phyloP scores from a whole-genome alignment of 2,113 vertebrate species.

The Oryzias woworae region DNA sequence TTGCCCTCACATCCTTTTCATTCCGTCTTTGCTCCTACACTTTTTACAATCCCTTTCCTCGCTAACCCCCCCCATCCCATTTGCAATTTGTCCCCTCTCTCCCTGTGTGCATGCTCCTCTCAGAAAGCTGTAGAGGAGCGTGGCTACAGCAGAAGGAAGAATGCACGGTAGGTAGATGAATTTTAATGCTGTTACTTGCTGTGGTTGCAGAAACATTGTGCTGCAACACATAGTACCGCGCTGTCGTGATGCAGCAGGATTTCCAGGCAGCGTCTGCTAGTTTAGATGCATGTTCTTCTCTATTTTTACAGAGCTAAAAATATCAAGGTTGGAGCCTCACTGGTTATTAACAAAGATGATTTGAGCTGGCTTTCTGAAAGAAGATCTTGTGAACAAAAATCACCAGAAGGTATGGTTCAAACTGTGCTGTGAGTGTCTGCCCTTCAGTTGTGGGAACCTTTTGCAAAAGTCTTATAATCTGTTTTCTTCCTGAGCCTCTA shows the following conservation, averaged over 20 bases:
- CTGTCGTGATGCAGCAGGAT: constrained; percentile 41
- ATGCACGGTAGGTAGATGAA: constrained; percentile 79
- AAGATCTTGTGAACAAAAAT: constrained; percentile 73
- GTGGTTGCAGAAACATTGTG: constrained; percentile 5
- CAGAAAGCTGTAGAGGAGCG: neutral
- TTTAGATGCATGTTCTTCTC: constrained; percentile 13
- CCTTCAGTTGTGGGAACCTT: constrained; percentile 59
- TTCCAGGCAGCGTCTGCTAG: neutral
- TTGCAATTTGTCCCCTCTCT: constrained; percentile 22
- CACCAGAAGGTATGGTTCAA: constrained; percentile 74
- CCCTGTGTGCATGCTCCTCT: constrained; percentile 17
- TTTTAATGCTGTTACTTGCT: neutral
- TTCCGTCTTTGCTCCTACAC: constrained; percentile 1
- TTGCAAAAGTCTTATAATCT: constrained; percentile 23
- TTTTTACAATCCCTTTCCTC: neutral
- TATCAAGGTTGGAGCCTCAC: constrained; percentile 75
- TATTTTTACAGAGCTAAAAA: constrained; percentile 79
- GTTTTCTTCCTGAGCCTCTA: constrained; percentile 9
- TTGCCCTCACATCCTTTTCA: constrained; percentile 14
- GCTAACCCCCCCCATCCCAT: constrained; percentile 20
- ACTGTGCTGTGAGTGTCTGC: neutral
- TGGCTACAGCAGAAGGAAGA: constrained; percentile 75
- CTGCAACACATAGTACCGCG: constrained; percentile 37
- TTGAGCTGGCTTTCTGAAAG: constrained; percentile 80
- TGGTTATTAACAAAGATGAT: constrained; percentile 81